phyloP scores from a whole-genome alignment of 1,140 invertebrate genomes.

The Drosophila lacteicornis region DNA sequence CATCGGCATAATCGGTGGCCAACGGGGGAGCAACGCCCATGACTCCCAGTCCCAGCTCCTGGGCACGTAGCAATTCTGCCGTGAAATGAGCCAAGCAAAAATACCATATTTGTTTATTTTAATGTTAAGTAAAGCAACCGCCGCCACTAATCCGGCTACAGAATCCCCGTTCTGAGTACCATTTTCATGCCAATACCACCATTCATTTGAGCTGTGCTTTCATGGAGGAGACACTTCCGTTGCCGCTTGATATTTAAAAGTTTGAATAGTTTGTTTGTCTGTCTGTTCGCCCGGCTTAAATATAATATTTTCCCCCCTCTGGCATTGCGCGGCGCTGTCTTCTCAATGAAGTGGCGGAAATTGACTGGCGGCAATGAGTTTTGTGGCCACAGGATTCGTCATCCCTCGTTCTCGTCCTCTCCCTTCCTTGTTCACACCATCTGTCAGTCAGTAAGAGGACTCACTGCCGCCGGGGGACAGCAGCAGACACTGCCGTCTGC shows the following conservation, averaged over 20 bases:
- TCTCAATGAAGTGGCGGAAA: slow-evolving; percentile 56
- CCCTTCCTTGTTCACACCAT: slow-evolving; percentile 11
- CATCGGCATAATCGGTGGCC: slow-evolving; percentile 62
- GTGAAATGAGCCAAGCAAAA: slow-evolving; percentile 47
- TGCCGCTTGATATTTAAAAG: slow-evolving; percentile 62
- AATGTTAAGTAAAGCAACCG: slow-evolving; percentile 49
- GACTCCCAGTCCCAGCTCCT: slow-evolving; percentile 21
- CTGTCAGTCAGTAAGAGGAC: slow-evolving; percentile 47
- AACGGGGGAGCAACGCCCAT: slow-evolving; percentile 26
- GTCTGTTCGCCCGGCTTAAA: slow-evolving; percentile 27
- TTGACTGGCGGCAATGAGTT: slow-evolving; percentile 65
- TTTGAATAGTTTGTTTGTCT: slow-evolving; percentile 52
- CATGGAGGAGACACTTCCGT: slow-evolving; percentile 34
- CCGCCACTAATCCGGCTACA: slow-evolving; percentile 57
- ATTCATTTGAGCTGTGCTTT: neutral
- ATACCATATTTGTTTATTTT: slow-evolving; percentile 53
- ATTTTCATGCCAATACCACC: slow-evolving; percentile 3
- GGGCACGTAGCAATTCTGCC: slow-evolving; percentile 69
- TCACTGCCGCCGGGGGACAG: slow-evolving; percentile 26
- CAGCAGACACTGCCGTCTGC: slow-evolving; percentile 12
- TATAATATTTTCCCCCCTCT: slow-evolving; percentile 47
- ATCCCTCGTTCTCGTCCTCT: neutral
- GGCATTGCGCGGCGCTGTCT: slow-evolving; percentile 3
- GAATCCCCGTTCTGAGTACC: neutral
- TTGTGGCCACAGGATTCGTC: slow-evolving; percentile 9